Evolutionary conservation across 2,888 invertebrate genomes (phyloP).

Genomic region (Formica aserva): DNA sequence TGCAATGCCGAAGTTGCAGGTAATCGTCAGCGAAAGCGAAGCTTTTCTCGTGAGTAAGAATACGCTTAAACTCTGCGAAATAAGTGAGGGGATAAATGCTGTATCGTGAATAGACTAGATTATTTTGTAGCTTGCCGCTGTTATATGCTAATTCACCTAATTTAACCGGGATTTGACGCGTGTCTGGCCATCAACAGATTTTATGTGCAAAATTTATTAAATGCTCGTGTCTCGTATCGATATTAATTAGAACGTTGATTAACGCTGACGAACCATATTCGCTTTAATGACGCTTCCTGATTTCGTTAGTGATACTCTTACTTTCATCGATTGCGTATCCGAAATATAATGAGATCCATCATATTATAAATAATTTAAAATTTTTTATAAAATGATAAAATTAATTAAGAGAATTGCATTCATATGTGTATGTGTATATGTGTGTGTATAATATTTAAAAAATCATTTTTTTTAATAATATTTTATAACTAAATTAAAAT

Average conservation of each 20-base stretch:
- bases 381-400: not conserved
- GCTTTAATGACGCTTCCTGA: not conserved
- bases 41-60: conserved; percentile 7
- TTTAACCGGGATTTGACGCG: conserved; percentile 55
- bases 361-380: conserved; percentile 1
- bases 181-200: conserved; percentile 37
- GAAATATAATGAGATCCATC: not conserved
- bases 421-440: not conserved
- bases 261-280: not conserved
- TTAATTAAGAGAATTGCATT: not conserved
- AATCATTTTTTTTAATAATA: not conserved
- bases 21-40: conserved; percentile 56
- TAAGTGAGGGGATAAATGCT: conserved; percentile 6
- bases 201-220: conserved; percentile 17
- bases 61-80: not conserved
- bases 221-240: not conserved
- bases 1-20: conserved; percentile 42
- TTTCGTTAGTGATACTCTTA: conserved; percentile 25
- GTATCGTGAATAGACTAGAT: conserved; percentile 32
- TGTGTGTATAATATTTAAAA: not conserved
- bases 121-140: conserved; percentile 12
- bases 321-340: conserved; percentile 16
- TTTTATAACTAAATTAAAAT: not conserved
- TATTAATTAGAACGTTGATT: not conserved
- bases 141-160: conserved; percentile 60